phyloP scores from a whole-genome alignment of 2,888 invertebrate species.

The Epinotia ramella region DNA sequence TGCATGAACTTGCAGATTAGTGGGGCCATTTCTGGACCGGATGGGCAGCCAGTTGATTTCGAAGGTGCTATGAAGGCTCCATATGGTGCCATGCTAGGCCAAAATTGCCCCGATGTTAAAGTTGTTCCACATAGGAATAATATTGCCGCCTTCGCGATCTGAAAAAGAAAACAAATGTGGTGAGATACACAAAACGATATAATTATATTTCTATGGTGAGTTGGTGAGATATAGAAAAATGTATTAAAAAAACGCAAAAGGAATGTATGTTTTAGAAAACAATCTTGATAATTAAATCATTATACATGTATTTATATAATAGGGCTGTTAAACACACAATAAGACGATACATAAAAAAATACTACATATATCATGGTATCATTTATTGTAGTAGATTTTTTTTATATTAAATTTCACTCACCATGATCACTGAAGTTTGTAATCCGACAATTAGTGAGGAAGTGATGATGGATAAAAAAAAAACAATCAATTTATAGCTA shows the following conservation, averaged over 20 bases:
- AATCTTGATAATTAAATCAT: not conserved
- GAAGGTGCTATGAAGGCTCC: not conserved
- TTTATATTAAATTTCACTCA: conserved; percentile 2
- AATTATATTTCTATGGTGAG: not conserved
- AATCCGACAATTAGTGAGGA: conserved; percentile 10
- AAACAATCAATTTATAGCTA: conserved; percentile 37
- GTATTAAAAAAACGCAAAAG: not conserved
- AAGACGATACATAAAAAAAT: not conserved
- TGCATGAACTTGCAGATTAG: conserved; percentile 41
- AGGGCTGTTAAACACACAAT: no score
- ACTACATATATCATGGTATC: not conserved
- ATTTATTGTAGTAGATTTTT: not conserved
- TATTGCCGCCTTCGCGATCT: conserved; percentile 24
- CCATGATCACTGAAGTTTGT: conserved; percentile 37
- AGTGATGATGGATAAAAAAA: conserved; percentile 30
- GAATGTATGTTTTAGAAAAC: not conserved
- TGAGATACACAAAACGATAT: not conserved
- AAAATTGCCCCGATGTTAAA: conserved; percentile 18
- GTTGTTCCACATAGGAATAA: conserved; percentile 33
- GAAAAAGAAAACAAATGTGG: not conserved
- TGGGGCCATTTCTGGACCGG: conserved; percentile 32
- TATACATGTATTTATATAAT: not conserved
- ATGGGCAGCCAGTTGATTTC: conserved; percentile 26
- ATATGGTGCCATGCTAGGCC: not conserved
- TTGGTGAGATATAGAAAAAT: not conserved